Conservation (phyloP, 2,888 invertebrate species). For the Amphimallon solstitiale region DNA sequence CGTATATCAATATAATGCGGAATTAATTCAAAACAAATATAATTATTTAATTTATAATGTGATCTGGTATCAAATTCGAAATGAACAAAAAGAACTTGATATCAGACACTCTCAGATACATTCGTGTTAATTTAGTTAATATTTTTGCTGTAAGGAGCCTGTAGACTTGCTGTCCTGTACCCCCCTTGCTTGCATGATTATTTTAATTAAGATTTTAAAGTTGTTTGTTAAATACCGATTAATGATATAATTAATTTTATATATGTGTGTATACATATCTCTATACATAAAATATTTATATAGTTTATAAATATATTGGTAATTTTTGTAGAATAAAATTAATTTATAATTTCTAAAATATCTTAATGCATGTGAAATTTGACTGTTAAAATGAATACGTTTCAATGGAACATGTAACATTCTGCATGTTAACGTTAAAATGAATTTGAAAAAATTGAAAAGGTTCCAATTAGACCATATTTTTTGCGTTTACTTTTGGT, state of each 20-base stretch:
- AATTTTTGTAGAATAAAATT: conserved; percentile 11
- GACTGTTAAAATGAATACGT: conserved; percentile 62
- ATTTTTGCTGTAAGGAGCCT: conserved; percentile 45
- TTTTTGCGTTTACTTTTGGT: too few relatives aligned
- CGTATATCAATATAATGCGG: conserved; percentile 37
- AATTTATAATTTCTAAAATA: background rate
- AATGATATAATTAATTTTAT: background rate
- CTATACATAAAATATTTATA: too few relatives aligned
- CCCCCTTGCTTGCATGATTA: conserved; percentile 47
- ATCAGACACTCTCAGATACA: conserved; percentile 8
- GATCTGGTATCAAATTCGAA: conserved; percentile 11
- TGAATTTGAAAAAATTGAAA: conserved; percentile 39
- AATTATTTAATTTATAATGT: too few relatives aligned
- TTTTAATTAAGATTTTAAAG: conserved; percentile 8
- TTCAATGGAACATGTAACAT: conserved; percentile 52
- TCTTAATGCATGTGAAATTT: conserved; percentile 49
- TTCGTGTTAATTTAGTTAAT: conserved; percentile 16
- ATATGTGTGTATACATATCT: background rate
- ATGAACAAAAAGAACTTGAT: conserved; percentile 1
- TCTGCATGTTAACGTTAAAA: conserved; percentile 45
- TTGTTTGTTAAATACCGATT: background rate
- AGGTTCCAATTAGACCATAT: background rate
- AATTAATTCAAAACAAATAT: too few relatives aligned
- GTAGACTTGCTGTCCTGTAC: conserved; percentile 50
- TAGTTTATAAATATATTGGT: background rate